Evolutionary conservation across 1,140 invertebrate species (phyloP), one percentile per base, ranked within the genome.

Genomic region (Macrosteles quadrilineatus): DNA sequence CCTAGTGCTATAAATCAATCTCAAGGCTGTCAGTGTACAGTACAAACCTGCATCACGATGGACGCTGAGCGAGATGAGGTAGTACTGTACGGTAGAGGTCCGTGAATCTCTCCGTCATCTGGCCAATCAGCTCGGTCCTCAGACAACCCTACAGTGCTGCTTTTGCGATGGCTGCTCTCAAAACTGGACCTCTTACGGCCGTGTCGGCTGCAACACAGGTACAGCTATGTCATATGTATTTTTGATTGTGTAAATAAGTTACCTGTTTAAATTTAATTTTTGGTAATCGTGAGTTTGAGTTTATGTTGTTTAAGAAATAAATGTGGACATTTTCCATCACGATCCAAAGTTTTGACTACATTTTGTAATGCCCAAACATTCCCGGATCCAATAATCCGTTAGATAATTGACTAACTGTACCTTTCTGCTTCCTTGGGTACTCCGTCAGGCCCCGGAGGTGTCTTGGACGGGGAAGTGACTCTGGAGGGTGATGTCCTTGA

Each of bases 41-140:
- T 43, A 72, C n/a, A 72, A 32, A 73, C 73, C 66, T 73, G 73
- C 63, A 73, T 73, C 0, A 68, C 68, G 53, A 75, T 75, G 25
- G 75, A 76, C 36, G 75, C 75, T 21, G 75, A 76, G 12, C 75
- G 50, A 11, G 65, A 73, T 47, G 67, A 73, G 66, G 32, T 65
- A 30, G 31, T 40, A 68, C 68, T 72, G 71, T 72, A 32, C 66
- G 66, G 25, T 1, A n/a, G 72, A 23, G 40, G 68, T 1, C 14
- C 9, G 30, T 53, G 67, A 19, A 67, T 50, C 59, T 75, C 74
- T 12, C 62, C 71, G n/a, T 74, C 73, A 36, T 74, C 73, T 3
- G 50, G 66, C 71, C 71, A 72, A 25, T 74, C 73, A 6, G 30
- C 45, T 21, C 50, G 30, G n/a, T 71, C 69, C 4, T 65, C 66